phyloP scores from a whole-genome alignment of 2,888 invertebrate genomes.

The Amiota mariae region DNA sequence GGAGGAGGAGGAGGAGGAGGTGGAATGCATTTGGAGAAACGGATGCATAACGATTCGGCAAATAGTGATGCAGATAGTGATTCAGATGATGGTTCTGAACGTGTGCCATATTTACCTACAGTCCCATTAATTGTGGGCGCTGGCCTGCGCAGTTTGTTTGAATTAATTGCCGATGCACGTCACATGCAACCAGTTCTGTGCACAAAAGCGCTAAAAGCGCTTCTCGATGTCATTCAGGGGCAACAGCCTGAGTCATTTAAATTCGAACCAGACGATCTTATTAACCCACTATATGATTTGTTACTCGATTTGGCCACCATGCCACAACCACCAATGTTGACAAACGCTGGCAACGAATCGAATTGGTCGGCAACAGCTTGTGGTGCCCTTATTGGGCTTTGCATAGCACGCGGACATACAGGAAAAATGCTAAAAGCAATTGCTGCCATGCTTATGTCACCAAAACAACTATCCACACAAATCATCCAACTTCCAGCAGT shows the following conservation, averaged over 20 bases:
- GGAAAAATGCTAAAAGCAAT: slow-evolving; percentile 91
- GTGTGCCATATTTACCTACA: slow-evolving; percentile 73
- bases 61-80: slow-evolving; percentile 73
- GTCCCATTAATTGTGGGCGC: slow-evolving; percentile 84
- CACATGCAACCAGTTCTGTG: slow-evolving; percentile 88
- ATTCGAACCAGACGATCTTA: slow-evolving; percentile 75
- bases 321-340: slow-evolving; percentile 74
- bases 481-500: slow-evolving; percentile 90
- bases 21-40: slow-evolving; percentile 50
- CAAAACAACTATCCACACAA: slow-evolving; percentile 84
- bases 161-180: slow-evolving; percentile 90
- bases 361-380: slow-evolving; percentile 90
- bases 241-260: slow-evolving; percentile 73
- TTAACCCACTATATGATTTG: slow-evolving; percentile 87
- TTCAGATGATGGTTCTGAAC: slow-evolving; percentile 76
- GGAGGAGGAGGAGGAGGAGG: no score
- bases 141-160: slow-evolving; percentile 90
- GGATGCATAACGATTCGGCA: slow-evolving; percentile 63
- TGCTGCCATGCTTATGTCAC: slow-evolving; percentile 90
- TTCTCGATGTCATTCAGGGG: slow-evolving; percentile 90
- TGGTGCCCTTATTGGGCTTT: slow-evolving; percentile 91
- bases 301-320: slow-evolving; percentile 87
- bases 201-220: slow-evolving; percentile 88
- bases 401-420: slow-evolving; percentile 94
- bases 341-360: slow-evolving; percentile 74